These are phyloP conservation scores for Phylloscopus trochiloides DNA, from an alignment of 2,113 vertebrate genomes.

Conservation along the genomic window DNA sequence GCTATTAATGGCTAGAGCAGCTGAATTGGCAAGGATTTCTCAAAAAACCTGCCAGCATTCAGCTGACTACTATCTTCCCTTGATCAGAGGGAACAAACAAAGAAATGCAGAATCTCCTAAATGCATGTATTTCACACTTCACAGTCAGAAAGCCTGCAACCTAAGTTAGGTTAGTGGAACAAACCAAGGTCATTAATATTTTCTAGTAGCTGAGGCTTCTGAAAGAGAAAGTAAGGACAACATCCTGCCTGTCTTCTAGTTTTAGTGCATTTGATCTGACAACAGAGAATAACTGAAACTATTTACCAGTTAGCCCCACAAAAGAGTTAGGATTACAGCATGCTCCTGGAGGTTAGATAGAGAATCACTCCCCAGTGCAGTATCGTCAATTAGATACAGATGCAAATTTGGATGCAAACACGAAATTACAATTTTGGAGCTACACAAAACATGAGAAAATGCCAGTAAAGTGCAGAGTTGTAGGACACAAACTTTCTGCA, in stretches of 20 bases:
- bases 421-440: neutral
- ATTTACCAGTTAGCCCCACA: neutral
- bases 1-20: neutral
- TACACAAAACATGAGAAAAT: neutral
- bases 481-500: neutral
- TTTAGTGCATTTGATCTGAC: neutral
- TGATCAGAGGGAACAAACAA: neutral
- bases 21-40: neutral
- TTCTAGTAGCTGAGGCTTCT: neutral
- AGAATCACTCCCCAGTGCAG: neutral
- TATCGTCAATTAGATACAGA: neutral
- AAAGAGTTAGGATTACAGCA: neutral
- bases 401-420: neutral
- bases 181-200: neutral
- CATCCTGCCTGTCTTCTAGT: neutral
- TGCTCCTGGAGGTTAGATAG: neutral
- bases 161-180: neutral
- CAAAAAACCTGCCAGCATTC: neutral
- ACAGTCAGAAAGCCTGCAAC: neutral
- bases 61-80: neutral
- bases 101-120: neutral
- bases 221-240: neutral
- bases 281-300: neutral
- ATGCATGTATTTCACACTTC: neutral
- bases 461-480: neutral